These are phyloP conservation scores for Guaruba guarouba DNA, from an alignment of 2,113 vertebrate species.

Conservation along the genomic window DNA sequence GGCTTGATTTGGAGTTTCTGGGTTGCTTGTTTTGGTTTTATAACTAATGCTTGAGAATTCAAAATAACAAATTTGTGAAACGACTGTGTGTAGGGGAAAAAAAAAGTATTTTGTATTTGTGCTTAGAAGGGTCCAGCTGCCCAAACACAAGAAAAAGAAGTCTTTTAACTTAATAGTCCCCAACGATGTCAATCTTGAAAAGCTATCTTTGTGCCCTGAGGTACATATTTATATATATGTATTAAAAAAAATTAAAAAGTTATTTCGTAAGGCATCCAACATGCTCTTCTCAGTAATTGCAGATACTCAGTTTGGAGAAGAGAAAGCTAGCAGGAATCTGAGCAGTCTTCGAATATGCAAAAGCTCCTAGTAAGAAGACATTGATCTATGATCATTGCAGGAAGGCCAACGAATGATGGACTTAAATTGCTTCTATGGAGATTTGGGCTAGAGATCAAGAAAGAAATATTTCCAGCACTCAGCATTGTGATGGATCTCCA, in stretches of 20 bases:
- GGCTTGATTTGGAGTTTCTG: neutral
- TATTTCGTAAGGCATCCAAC: neutral
- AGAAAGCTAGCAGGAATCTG: neutral
- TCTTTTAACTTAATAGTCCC: neutral
- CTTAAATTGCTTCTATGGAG: neutral
- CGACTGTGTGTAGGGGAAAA: accelerated
- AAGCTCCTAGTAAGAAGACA: neutral
- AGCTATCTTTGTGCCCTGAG: neutral
- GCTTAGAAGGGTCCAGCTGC: neutral
- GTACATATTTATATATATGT: neutral
- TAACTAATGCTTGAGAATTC: neutral
- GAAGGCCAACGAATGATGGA: neutral
- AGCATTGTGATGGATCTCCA: neutral
- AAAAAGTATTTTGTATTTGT: neutral
- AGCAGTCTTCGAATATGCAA: neutral
- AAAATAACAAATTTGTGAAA: neutral
- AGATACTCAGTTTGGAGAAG: neutral
- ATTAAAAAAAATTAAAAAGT: neutral
- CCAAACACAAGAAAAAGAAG: neutral
- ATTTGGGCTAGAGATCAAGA: neutral
- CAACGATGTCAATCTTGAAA: neutral
- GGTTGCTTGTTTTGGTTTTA: neutral
- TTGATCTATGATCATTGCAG: neutral
- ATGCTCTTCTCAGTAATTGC: neutral
- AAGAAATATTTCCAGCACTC: neutral